Conservation (phyloP, 2,113 vertebrate genomes). For the Coracopsis vasa region DNA sequence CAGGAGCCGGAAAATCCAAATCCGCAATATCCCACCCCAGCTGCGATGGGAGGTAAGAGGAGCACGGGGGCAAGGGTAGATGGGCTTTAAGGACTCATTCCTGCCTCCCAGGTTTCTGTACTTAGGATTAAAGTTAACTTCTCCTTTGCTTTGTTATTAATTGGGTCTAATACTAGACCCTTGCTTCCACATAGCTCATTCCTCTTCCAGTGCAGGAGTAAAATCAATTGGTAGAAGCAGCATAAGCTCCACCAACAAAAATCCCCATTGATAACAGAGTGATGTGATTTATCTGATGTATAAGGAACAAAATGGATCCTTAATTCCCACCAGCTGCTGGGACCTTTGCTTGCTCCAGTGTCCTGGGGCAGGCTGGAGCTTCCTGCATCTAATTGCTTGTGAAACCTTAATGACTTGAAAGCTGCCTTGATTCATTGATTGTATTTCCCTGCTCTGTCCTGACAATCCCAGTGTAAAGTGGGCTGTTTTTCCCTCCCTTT, state of each 20-base stretch:
- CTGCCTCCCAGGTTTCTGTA: background rate
- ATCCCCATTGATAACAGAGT: background rate
- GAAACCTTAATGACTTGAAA: background rate
- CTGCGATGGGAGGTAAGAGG: constrained; percentile 92
- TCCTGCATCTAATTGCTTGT: background rate
- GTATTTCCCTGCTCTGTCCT: background rate
- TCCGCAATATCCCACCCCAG: constrained; percentile 93
- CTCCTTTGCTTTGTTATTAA: background rate
- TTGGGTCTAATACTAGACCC: background rate
- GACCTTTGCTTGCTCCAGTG: background rate
- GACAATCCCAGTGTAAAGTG: background rate
- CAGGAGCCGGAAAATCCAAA: constrained; percentile 94
- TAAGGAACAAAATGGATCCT: background rate
- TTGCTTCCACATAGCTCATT: background rate
- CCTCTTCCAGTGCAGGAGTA: background rate
- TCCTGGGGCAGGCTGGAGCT: background rate
- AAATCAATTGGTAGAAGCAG: background rate
- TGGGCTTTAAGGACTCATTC: background rate
- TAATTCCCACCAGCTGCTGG: background rate
- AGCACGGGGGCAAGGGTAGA: fast-evolving
- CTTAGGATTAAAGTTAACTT: background rate
- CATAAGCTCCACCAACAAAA: background rate
- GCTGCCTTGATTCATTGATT: background rate
- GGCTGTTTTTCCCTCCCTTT: background rate
- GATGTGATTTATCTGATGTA: background rate